These are phyloP conservation scores for Chalcis sispes DNA, from an alignment of 2,888 invertebrate genomes.

Conservation along the genomic window DNA sequence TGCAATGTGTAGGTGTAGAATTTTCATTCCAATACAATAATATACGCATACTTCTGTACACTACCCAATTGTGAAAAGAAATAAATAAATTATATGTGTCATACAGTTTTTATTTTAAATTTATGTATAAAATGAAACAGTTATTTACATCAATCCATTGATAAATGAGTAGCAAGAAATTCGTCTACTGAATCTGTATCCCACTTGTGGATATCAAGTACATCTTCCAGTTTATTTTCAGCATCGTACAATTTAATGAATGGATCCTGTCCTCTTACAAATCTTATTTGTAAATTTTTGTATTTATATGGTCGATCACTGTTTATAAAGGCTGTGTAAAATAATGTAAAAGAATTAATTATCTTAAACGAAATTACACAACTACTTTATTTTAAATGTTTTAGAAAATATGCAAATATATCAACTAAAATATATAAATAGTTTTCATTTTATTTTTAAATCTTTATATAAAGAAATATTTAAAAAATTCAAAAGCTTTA, in stretches of 20 bases:
- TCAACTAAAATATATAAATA: too few relatives aligned
- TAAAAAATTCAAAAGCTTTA: too few relatives aligned
- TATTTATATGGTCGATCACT: conserved; percentile 93
- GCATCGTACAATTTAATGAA: conserved; percentile 93
- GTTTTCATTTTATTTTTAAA: too few relatives aligned
- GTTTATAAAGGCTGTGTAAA: conserved; percentile 90
- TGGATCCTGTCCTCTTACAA: conserved; percentile 95
- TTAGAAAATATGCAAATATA: too few relatives aligned
- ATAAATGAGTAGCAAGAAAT: conserved; percentile 93
- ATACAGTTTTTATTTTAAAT: conserved; percentile 43
- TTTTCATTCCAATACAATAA: conserved; percentile 66
- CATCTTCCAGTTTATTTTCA: conserved; percentile 89
- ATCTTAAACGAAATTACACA: too few relatives aligned
- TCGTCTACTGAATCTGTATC: conserved; percentile 98
- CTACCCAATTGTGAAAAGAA: conserved; percentile 40
- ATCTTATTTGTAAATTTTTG: conserved; percentile 93
- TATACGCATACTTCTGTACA: conserved; percentile 58
- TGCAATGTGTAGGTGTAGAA: conserved; percentile 55
- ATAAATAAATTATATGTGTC: conserved; percentile 57
- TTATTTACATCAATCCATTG: conserved; percentile 52
- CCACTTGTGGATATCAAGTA: conserved; percentile 98
- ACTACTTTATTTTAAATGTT: too few relatives aligned
- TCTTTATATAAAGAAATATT: too few relatives aligned
- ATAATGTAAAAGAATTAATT: too few relatives aligned
- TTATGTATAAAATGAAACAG: conserved; percentile 23